A percentile compares a stretch with the other conserved stretches of the same genome.
Evolutionary conservation across 1,140 invertebrate genomes (phyloP).

Genomic region (Heliothis virescens): DNA sequence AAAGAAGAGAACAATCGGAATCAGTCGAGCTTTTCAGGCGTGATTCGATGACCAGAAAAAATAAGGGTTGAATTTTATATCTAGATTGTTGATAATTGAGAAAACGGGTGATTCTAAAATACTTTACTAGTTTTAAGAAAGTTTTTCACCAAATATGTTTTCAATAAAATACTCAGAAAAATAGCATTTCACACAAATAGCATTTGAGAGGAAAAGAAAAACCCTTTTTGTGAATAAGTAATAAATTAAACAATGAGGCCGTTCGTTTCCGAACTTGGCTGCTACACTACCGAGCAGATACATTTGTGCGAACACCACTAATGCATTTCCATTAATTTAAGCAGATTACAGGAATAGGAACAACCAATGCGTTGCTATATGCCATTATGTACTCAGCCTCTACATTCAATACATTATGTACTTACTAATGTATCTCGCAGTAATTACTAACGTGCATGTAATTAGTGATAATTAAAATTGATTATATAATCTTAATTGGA

Average conservation of each 20-base stretch:
- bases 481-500: too few species aligned
- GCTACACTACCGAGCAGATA: not conserved
- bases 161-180: too few species aligned
- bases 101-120: too few species aligned
- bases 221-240: not conserved
- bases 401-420: not conserved
- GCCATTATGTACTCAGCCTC: not conserved
- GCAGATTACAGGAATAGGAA: conserved; percentile 6
- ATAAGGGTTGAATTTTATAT: too few species aligned
- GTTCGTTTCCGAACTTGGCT: not conserved
- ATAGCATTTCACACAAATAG: too few species aligned
- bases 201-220: not conserved
- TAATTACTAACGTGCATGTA: not conserved
- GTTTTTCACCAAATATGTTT: too few species aligned
- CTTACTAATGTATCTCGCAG: not conserved
- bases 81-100: too few species aligned
- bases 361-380: not conserved
- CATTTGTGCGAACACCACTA: conserved; percentile 26
- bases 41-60: too few species aligned
- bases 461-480: too few species aligned
- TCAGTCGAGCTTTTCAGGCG: too few species aligned
- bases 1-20: too few species aligned
- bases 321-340: conserved; percentile 42
- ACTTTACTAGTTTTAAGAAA: too few species aligned
- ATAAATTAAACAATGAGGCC: not conserved